phyloP scores from a whole-genome alignment of 2,113 vertebrate genomes.

The Percopsis transmontana region DNA sequence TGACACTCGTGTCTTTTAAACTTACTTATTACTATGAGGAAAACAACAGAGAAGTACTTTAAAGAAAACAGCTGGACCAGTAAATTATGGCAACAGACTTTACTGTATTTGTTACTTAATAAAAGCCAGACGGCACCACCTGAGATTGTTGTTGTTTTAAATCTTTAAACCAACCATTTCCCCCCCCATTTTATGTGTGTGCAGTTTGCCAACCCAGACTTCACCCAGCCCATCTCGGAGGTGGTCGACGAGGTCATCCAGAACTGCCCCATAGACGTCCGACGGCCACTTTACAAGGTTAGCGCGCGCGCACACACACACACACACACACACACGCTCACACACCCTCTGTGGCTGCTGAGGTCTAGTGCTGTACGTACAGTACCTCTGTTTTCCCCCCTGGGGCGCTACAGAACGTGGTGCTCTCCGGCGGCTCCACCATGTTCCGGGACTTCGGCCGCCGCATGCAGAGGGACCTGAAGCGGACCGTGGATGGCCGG shows the following conservation, averaged over 20 bases:
- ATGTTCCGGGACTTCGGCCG: constrained; percentile 99
- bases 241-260: constrained; percentile 99
- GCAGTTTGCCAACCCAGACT: constrained; percentile 98
- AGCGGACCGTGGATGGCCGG: constrained; percentile 93
- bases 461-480: constrained; percentile 94
- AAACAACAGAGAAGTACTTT: too few species aligned
- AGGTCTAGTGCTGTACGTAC: neutral
- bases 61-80: too few species aligned
- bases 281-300: constrained; percentile 98
- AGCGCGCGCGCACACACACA: constrained; percentile 5
- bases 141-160: too few species aligned
- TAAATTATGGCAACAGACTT: too few species aligned
- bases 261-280: constrained; percentile 97
- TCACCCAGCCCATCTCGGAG: constrained; percentile 98
- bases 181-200: neutral
- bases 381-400: neutral
- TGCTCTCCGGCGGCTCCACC: constrained; percentile 97
- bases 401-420: constrained; percentile 76
- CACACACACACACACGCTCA: neutral
- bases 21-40: too few species aligned
- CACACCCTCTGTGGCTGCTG: too few species aligned
- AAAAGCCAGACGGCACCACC: too few species aligned
- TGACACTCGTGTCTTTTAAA: neutral
- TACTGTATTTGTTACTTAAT: too few species aligned
- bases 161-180: too few species aligned